Percentiles rank a stretch among this genome's conserved stretches.
phyloP scores from a whole-genome alignment of 2,797 vertebrate species.

The Anableps anableps region DNA sequence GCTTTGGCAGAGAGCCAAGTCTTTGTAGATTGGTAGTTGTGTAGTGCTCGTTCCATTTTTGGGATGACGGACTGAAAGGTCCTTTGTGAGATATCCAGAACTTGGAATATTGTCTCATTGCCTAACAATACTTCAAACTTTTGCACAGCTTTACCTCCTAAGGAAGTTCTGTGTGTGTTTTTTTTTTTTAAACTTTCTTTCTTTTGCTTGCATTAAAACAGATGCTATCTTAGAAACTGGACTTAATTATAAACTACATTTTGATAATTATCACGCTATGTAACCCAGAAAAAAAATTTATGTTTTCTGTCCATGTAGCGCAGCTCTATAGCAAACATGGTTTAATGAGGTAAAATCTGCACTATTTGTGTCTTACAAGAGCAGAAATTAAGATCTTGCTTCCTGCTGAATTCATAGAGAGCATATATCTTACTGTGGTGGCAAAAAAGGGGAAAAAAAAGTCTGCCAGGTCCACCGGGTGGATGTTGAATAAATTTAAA shows the following conservation, averaged over 20 bases:
- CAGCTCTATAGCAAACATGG: not conserved
- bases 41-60: not conserved
- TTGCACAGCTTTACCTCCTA: not conserved
- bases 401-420: slow-evolving; percentile 6
- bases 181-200: not conserved
- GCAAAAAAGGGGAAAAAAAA: not conserved
- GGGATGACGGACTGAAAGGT: not conserved
- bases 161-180: not conserved
- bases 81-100: not conserved
- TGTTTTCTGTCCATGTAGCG: not conserved
- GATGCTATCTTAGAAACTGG: not conserved
- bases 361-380: not conserved
- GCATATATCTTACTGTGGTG: too few species aligned
- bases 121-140: not conserved
- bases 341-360: not conserved
- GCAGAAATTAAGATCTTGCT: slow-evolving; percentile 12
- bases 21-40: not conserved
- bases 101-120: not conserved
- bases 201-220: not conserved
- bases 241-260: not conserved
- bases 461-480: not conserved
- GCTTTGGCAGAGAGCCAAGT: too few species aligned
- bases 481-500: not conserved
- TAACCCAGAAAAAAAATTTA: not conserved
- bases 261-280: not conserved